phyloP scores from a whole-genome alignment of 2,113 vertebrate species.

The Pygathrix nemaeus region DNA sequence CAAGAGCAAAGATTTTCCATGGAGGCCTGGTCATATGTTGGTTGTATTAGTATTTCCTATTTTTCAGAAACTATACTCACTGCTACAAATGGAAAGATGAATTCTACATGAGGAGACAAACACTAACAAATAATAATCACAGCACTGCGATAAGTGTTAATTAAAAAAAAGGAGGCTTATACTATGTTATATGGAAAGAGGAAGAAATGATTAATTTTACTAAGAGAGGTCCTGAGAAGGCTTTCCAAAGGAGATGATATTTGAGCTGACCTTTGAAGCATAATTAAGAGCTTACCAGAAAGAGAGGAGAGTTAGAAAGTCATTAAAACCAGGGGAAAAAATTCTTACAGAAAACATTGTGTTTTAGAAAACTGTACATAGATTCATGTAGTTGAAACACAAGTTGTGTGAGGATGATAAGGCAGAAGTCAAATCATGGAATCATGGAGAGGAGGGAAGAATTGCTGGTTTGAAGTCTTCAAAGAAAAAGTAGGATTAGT shows the following conservation, averaged over 20 bases:
- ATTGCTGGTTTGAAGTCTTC: background rate
- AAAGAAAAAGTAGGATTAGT: background rate
- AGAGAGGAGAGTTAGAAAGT: background rate
- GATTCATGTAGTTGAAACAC: background rate
- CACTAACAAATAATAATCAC: background rate
- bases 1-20: background rate
- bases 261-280: background rate
- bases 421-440: background rate
- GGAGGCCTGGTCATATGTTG: background rate
- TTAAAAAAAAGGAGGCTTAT: background rate
- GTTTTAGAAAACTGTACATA: background rate
- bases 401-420: background rate
- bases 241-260: background rate
- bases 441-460: background rate
- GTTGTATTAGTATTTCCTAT: background rate
- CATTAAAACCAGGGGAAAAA: background rate
- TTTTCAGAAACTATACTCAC: background rate
- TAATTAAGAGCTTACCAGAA: background rate
- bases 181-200: background rate
- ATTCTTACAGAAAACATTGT: background rate
- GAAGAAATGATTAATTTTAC: slow-evolving; percentile 17
- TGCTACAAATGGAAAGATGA: background rate
- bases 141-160: background rate
- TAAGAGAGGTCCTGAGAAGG: background rate
- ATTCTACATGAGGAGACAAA: background rate